Evolutionary conservation across 2,888 invertebrate genomes (phyloP).

Genomic region (Acholoe squamosa): DNA sequence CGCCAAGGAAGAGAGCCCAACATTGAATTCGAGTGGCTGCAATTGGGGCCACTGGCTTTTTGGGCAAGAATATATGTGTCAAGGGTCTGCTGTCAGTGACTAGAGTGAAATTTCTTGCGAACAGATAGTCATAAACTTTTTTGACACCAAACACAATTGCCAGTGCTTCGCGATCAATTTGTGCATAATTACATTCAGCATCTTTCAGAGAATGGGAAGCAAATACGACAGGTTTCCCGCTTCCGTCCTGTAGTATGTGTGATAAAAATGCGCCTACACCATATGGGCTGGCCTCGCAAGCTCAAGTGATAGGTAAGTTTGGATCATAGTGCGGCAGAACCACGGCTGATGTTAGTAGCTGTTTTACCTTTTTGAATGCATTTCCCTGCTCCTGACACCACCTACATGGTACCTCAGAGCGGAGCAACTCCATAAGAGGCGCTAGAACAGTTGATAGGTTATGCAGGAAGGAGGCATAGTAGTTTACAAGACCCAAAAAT

Average conservation of each 20-base stretch:
- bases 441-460: background rate
- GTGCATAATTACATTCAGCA: too few relatives aligned
- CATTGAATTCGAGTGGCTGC: too few relatives aligned
- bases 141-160: too few relatives aligned
- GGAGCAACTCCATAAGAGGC: background rate
- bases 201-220: slow-evolving; percentile 28
- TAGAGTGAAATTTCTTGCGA: slow-evolving; percentile 44
- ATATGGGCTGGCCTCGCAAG: slow-evolving; percentile 17
- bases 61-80: background rate
- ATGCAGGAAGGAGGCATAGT: slow-evolving; percentile 5
- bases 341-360: background rate
- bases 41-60: too few relatives aligned
- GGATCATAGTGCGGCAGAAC: slow-evolving; percentile 61
- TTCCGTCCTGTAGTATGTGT: background rate
- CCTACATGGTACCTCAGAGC: background rate
- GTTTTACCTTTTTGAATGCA: background rate
- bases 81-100: slow-evolving; percentile 53
- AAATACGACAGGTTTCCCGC: slow-evolving; percentile 25
- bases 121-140: slow-evolving; percentile 32
- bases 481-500: slow-evolving; percentile 39
- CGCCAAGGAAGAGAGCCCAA: too few relatives aligned
- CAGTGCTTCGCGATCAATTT: too few relatives aligned
- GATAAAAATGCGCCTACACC: slow-evolving; percentile 46
- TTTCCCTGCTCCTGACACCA: background rate
- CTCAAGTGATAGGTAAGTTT: background rate